These are phyloP conservation scores for Battus philenor DNA, from an alignment of 1,140 invertebrate species.

Conservation along the genomic window DNA sequence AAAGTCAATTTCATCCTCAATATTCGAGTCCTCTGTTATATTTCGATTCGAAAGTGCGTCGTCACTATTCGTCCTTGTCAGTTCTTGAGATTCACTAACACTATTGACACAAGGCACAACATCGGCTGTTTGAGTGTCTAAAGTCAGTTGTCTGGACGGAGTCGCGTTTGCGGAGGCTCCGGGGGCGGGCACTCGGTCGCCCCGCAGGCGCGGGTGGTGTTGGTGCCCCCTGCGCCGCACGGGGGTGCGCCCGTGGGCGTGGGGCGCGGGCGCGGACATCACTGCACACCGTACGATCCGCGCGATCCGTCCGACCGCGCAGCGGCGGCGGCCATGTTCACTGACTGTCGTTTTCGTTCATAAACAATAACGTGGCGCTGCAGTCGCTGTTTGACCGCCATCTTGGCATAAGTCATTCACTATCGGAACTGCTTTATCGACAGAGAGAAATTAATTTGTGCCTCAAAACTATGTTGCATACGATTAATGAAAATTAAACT, in stretches of 20 bases:
- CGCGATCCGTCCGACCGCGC: slow-evolving; percentile 77
- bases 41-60: slow-evolving; percentile 73
- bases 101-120: slow-evolving; percentile 74
- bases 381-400: slow-evolving; percentile 43
- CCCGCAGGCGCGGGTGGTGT: slow-evolving; percentile 81
- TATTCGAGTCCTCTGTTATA: slow-evolving; percentile 58
- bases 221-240: slow-evolving; percentile 85
- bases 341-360: slow-evolving; percentile 47
- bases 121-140: slow-evolving; percentile 68
- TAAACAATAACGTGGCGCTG: slow-evolving; percentile 65
- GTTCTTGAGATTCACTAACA: slow-evolving; percentile 72
- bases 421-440: slow-evolving; percentile 59
- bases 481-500: neutral
- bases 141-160: slow-evolving; percentile 79
- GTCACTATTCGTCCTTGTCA: slow-evolving; percentile 74
- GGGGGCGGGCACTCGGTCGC: slow-evolving; percentile 72
- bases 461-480: no score
- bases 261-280: slow-evolving; percentile 77
- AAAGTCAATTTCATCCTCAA: slow-evolving; percentile 59
- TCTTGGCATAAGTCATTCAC: slow-evolving; percentile 41
- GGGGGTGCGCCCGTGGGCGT: slow-evolving; percentile 75
- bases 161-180: slow-evolving; percentile 66
- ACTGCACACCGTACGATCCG: slow-evolving; percentile 56
- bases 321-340: slow-evolving; percentile 74
- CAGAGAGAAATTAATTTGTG: slow-evolving; percentile 25